Conservation (phyloP, 2,113 vertebrate genomes). For the Centropristis striata region DNA sequence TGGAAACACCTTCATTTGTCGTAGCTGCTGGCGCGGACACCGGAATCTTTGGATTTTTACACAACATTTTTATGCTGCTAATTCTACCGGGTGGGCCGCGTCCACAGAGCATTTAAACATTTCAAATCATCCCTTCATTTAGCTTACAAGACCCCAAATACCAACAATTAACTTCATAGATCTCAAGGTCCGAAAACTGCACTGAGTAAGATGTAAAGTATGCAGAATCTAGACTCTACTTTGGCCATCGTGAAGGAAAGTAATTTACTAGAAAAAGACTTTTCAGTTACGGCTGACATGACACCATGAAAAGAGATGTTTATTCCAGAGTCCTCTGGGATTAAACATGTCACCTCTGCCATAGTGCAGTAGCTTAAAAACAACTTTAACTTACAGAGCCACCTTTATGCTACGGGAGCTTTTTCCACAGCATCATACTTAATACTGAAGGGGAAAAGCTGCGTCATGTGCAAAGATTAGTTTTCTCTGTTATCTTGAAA, state of each 20-base stretch:
- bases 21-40: not conserved
- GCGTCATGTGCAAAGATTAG: not conserved
- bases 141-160: constrained; percentile 28
- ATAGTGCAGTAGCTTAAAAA: constrained; percentile 39
- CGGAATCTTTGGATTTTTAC: constrained; percentile 45
- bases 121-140: constrained; percentile 1
- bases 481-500: not conserved
- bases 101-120: constrained; percentile 17
- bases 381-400: constrained; percentile 48
- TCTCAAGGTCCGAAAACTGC: constrained; percentile 10
- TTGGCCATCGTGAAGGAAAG: constrained; percentile 47
- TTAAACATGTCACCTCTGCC: constrained; percentile 50
- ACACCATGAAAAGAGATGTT: constrained; percentile 55
- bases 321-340: constrained; percentile 51
- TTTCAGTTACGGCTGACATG: constrained; percentile 35
- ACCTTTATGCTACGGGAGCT: constrained; percentile 52
- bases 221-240: constrained; percentile 30
- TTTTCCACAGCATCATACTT: constrained; percentile 17
- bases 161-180: constrained; percentile 26
- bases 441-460: not conserved
- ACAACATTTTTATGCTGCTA: constrained; percentile 21
- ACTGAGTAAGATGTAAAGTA: constrained; percentile 27
- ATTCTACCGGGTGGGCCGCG: constrained; percentile 1
- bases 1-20: constrained; percentile 58
- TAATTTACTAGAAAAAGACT: constrained; percentile 54